Evolutionary conservation across 1,140 invertebrate species (phyloP), one percentile per base, ranked within the genome.

Genomic region (Megalopta genalis): DNA sequence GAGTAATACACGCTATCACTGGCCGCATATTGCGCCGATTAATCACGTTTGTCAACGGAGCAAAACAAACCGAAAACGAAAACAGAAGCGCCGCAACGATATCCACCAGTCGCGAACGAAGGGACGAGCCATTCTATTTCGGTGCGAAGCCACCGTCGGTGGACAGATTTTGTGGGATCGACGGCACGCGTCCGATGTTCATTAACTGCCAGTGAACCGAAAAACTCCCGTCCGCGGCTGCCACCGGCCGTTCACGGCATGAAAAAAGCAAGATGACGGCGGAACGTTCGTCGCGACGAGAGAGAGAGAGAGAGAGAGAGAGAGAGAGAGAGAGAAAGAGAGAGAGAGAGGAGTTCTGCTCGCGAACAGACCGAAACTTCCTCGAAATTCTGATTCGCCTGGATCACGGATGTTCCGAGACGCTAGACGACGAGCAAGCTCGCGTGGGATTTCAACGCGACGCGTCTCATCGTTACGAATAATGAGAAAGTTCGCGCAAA

Each of bases 121-220:
- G 42, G 68, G 59, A 65, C 70, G 27, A 39, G 68, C 59, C 8
- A 64, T 42, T 72, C 76, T 78, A 78, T 78, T 78, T 72, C 49
- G 46, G 21, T 72, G 60, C 60, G 60, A 70, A 52, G 59, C 76
- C 69, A 63, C 67, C 42, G 75, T 64, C 71, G 75, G 75, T 77
- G 60, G 75, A 77, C 75, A 78, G 68, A 72, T 78, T 78, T 78
- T 72, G 49, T 70, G 16, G 49, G 59, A 77, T 69, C 74, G 23
- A 64, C n/a, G 73, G 78, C 78, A 80, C 73, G 78, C 78, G 77
- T 60, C 71, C 77, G 52, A 74, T 65, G 77, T 79, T 80, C 79
- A 81, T 81, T 80, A 80, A 77, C 66, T 59, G 25, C 60, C 57
- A 69, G 49, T 25, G 59, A 18, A 57, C 37, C 73, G 74, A 59